These are phyloP conservation scores for Monoplex corrugatus DNA, from an alignment of 2,888 invertebrate species.

Conservation along the genomic window DNA sequence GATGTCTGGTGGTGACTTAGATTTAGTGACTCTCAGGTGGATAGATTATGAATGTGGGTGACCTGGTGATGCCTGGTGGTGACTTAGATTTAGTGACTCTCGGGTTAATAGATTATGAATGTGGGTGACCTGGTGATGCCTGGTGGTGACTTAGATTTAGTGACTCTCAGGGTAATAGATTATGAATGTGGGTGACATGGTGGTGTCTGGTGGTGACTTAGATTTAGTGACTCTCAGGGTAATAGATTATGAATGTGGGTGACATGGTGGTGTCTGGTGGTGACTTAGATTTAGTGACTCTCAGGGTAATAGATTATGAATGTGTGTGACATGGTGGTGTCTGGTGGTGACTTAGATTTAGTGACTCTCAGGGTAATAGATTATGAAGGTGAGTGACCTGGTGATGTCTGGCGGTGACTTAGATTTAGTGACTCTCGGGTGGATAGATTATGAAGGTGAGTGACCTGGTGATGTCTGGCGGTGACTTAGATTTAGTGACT, in stretches of 20 bases:
- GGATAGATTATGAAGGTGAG: too few relatives aligned
- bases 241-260: too few relatives aligned
- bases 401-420: background rate
- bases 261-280: too few relatives aligned
- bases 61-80: too few relatives aligned
- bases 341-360: background rate
- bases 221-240: background rate
- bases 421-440: background rate
- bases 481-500: too few relatives aligned
- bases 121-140: conserved; percentile 59
- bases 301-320: conserved; percentile 80
- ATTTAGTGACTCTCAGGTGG: background rate
- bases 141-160: background rate
- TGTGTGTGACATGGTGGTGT: conserved; percentile 63
- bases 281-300: too few relatives aligned
- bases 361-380: background rate
- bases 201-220: background rate
- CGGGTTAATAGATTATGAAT: conserved; percentile 80
- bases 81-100: too few relatives aligned
- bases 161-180: background rate
- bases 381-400: background rate
- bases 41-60: too few relatives aligned
- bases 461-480: too few relatives aligned
- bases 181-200: too few relatives aligned
- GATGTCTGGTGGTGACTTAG: background rate